Evolutionary conservation across 2,113 vertebrate species (phyloP).

Genomic region (Cranoglanis bouderius): DNA sequence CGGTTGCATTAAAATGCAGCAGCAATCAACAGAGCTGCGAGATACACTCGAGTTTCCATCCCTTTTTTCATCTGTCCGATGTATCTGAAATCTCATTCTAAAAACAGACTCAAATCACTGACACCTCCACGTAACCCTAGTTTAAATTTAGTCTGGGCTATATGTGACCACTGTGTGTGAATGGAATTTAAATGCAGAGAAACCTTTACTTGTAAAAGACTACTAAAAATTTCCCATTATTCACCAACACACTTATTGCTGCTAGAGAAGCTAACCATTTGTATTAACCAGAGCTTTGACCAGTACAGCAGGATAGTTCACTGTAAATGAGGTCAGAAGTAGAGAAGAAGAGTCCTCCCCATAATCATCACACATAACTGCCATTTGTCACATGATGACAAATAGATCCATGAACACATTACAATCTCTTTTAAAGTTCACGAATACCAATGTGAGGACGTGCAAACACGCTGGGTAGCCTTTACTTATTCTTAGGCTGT

Average conservation of each 20-base stretch:
- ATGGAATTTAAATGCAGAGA: not conserved
- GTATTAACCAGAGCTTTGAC: not conserved
- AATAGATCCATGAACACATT: slow-evolving; percentile 12
- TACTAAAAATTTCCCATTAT: not conserved
- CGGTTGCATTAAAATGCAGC: slow-evolving; percentile 8
- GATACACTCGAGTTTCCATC: not conserved
- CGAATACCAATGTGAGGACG: not conserved
- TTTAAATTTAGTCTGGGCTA: not conserved
- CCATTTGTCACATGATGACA: not conserved
- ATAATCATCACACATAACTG: not conserved
- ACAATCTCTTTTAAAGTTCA: slow-evolving; percentile 19
- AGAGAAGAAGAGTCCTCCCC: not conserved
- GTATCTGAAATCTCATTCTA: not conserved
- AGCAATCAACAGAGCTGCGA: slow-evolving; percentile 16
- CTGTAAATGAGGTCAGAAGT: not conserved
- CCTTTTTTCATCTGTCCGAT: not conserved
- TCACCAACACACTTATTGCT: not conserved
- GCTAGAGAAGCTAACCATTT: not conserved
- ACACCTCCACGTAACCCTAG: not conserved
- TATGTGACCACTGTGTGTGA: not conserved
- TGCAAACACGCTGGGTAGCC: not conserved
- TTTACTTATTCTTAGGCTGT: slow-evolving; percentile 75
- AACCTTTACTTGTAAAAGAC: not conserved
- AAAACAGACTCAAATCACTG: not conserved
- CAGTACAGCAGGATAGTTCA: not conserved